Percentiles rank a stretch among this genome's conserved stretches.
These are phyloP conservation scores for Pocillopora grandis DNA, from an alignment of 92 coral and sea anemone genomes.

Conservation along the genomic window DNA sequence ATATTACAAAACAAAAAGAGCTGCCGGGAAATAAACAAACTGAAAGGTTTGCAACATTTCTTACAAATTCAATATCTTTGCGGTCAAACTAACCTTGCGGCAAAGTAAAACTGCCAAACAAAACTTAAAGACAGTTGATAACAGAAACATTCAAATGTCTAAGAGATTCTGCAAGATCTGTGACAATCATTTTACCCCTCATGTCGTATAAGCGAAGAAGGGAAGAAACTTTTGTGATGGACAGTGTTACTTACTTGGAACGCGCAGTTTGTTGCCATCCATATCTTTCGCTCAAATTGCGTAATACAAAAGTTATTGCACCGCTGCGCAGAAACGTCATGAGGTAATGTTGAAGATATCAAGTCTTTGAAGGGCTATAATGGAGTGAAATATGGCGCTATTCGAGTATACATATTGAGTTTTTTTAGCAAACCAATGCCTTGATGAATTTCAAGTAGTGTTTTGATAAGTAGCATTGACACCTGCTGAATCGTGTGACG, in stretches of 20 bases:
- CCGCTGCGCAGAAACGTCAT: slow-evolving; percentile 6
- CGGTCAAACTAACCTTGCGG: slow-evolving; percentile 18
- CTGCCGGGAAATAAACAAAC: too few species aligned
- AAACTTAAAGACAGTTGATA: neutral
- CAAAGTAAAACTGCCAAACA: neutral
- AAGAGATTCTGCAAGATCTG: neutral
- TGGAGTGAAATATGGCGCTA: neutral
- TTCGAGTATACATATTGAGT: neutral
- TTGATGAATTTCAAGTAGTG: slow-evolving; percentile 17
- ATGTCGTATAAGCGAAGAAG: neutral
- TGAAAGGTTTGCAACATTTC: slow-evolving; percentile 3
- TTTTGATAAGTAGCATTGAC: slow-evolving; percentile 18
- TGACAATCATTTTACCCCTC: neutral
- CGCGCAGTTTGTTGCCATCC: slow-evolving; percentile 34
- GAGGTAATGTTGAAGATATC: neutral
- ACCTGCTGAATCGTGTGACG: slow-evolving; percentile 38
- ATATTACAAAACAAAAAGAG: too few species aligned
- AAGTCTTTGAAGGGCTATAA: neutral
- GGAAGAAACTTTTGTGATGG: neutral
- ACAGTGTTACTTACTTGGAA: slow-evolving; percentile 29
- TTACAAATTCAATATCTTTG: slow-evolving; percentile 15
- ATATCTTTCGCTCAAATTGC: neutral
- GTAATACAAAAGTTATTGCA: slow-evolving; percentile 8
- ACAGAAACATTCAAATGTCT: neutral
- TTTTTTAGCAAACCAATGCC: neutral